Conservation (phyloP, 2,888 invertebrate genomes). For the Brachyptera risi region DNA sequence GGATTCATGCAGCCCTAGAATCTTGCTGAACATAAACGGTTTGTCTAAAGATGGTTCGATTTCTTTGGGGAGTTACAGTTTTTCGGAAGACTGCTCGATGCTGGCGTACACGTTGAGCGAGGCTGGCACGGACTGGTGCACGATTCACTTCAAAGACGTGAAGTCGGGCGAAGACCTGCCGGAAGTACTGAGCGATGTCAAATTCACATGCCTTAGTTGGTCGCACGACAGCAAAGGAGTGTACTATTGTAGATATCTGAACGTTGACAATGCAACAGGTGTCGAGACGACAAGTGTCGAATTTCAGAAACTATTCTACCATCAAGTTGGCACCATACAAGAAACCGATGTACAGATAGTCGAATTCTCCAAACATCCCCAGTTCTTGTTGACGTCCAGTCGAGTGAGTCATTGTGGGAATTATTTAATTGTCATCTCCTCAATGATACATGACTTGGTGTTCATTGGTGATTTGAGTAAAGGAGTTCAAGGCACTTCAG, state of each 20-base stretch:
- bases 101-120: constrained; percentile 51
- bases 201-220: constrained; percentile 52
- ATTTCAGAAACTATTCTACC: constrained; percentile 93
- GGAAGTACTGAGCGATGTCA: constrained; percentile 49
- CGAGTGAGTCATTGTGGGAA: constrained; percentile 87
- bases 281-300: constrained; percentile 46
- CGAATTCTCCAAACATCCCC: constrained; percentile 86
- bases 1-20: constrained; percentile 66
- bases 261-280: constrained; percentile 44
- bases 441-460: too few species aligned
- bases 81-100: constrained; percentile 49
- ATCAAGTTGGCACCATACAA: constrained; percentile 80
- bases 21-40: constrained; percentile 86
- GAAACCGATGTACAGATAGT: constrained; percentile 80
- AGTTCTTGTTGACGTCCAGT: constrained; percentile 75
- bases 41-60: constrained; percentile 50
- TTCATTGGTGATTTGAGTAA: constrained; percentile 90
- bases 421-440: constrained; percentile 79
- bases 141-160: constrained; percentile 40
- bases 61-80: constrained; percentile 38
- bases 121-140: constrained; percentile 54
- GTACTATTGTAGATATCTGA: constrained; percentile 47
- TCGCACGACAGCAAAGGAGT: constrained; percentile 53
- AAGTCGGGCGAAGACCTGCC: constrained; percentile 42
- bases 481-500: constrained; percentile 61